Evolutionary conservation across 2,113 vertebrate species (phyloP).

Genomic region (Siniperca knerii): DNA sequence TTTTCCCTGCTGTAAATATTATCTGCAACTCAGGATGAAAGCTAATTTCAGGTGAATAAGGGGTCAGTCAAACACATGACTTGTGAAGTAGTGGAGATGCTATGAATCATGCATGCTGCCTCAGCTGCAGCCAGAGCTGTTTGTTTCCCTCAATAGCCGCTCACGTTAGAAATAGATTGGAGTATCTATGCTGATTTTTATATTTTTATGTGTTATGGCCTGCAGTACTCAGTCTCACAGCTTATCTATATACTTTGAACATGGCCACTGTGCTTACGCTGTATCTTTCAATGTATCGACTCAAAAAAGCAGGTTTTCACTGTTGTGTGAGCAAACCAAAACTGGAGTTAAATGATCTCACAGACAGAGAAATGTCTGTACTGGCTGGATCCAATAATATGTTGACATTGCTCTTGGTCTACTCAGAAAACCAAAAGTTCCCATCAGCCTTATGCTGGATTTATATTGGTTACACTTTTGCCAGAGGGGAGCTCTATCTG

Average conservation of each 20-base stretch:
- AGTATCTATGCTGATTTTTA: conserved; percentile 10
- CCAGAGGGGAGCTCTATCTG: conserved; percentile 43
- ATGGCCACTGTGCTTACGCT: background rate
- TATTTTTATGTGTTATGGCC: conserved; percentile 27
- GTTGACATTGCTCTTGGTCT: conserved; percentile 24
- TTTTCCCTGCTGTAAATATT: background rate
- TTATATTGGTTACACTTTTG: conserved; percentile 44
- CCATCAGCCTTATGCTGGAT: conserved; percentile 32
- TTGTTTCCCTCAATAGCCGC: conserved; percentile 37
- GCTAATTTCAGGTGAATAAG: conserved; percentile 1
- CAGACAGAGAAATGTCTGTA: conserved; percentile 16
- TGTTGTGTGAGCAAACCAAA: conserved; percentile 5
- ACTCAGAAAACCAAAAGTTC: conserved; percentile 35
- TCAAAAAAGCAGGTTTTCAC: conserved; percentile 36
- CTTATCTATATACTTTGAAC: conserved; percentile 43
- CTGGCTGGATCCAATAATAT: conserved; percentile 11
- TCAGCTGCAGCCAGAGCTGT: conserved; percentile 16
- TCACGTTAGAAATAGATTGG: conserved; percentile 39
- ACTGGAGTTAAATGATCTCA: conserved; percentile 18
- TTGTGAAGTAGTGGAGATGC: conserved; percentile 5
- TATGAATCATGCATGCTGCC: background rate
- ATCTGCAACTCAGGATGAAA: background rate
- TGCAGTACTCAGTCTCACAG: conserved; percentile 14
- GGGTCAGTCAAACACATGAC: conserved; percentile 24
- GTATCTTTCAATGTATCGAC: conserved; percentile 41